Conservation (phyloP, 2,888 invertebrate species). For the Meteorus colon region DNA sequence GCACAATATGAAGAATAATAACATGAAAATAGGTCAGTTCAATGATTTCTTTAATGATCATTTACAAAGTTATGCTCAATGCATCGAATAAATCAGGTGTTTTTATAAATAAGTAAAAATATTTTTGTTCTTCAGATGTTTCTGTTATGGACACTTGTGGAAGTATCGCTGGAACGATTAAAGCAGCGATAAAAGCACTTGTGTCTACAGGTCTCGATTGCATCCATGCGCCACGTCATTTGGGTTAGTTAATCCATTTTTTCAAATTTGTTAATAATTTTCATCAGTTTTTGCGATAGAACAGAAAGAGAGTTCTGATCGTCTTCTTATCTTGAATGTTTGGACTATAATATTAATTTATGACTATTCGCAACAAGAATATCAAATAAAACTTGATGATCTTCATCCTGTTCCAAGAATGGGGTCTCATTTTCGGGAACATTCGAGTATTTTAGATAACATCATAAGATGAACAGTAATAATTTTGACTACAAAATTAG, state of each 20-base stretch:
- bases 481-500: too few species aligned
- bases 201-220: slow-evolving; percentile 70
- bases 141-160: slow-evolving; percentile 71
- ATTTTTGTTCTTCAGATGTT: slow-evolving; percentile 51
- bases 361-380: too few species aligned
- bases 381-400: too few species aligned
- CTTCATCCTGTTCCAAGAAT: too few species aligned
- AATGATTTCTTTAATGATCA: not conserved
- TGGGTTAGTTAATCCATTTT: slow-evolving; percentile 61
- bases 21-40: slow-evolving; percentile 63
- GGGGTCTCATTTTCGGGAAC: too few species aligned
- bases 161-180: slow-evolving; percentile 66
- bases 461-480: too few species aligned
- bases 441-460: too few species aligned
- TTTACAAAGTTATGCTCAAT: not conserved
- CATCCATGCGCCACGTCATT: slow-evolving; percentile 68
- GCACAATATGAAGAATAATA: slow-evolving; percentile 65
- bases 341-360: too few species aligned
- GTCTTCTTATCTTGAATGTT: too few species aligned
- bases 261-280: too few species aligned
- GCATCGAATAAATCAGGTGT: slow-evolving; percentile 12
- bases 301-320: too few species aligned
- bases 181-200: slow-evolving; percentile 70
- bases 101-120: not conserved
- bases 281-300: too few species aligned